Base-by-base conservation (phyloP, 2,888 invertebrate genomes). In the Unio pictorum region DNA sequence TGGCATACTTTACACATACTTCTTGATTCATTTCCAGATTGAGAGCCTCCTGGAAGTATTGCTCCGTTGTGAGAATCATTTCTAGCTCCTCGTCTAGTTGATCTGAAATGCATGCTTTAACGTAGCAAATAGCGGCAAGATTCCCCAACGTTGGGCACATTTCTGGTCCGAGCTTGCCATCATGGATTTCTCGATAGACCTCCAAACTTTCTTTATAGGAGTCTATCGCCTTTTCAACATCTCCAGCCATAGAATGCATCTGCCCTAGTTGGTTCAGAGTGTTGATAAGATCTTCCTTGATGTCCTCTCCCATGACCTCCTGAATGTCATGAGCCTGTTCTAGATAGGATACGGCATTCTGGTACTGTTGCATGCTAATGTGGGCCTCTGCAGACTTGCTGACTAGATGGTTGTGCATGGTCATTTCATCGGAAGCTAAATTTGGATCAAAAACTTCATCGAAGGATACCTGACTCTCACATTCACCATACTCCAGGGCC, bases 261-360 rank as follows among this genome's bases (percentile, higher is more conserved):
- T 87, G 84, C 5, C 87, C 89, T 45, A 89, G 81, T 71, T 86
- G 86, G 65, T 87, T 81, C 17, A 89, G 78, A 1, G 88, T 85
- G 64, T 82, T 85, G 57, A 88, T 85, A 62, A 89, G 77, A 71
- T 89, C 89, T n/a, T 83, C 87, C 64, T 87, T 87, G 58, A 89
- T 89, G 66, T 88, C 87, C 62, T 85, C 85, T 26, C 88, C 87
- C 77, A 89, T 81, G 15, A 85, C 84, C 70, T 86, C 86, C 73
- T 89, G 88, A 72, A 86, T 86, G 74, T 86, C 87, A 45, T 88
- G 83, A n/a, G 88, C 89, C 69, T 89, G 87, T 66, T 87, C 87
- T 68, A 89, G 80, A 72, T 88, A 87, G 58, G 84, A 83, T 7
- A 87, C 86, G 7, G 88, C 89, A 64, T 85, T 84, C 73, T 84